These are phyloP conservation scores for Catostomus latipinnis DNA, from an alignment of 2,797 vertebrate species.

Conservation along the genomic window DNA sequence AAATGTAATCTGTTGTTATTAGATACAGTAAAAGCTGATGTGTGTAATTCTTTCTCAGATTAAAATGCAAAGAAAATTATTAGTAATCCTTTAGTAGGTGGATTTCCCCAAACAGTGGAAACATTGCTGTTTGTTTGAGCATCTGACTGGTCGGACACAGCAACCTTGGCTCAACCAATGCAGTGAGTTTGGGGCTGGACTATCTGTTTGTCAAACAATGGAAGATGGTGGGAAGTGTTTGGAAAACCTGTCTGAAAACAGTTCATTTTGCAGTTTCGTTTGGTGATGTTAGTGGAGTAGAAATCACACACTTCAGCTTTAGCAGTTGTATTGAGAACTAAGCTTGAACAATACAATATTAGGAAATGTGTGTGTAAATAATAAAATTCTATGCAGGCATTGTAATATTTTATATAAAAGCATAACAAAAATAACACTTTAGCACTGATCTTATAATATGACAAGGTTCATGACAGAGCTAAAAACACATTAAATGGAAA, in stretches of 20 bases:
- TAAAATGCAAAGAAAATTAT: neutral
- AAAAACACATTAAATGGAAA: neutral
- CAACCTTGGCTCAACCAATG: neutral
- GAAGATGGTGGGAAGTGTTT: no score
- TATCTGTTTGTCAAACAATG: neutral
- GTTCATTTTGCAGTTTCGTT: no score
- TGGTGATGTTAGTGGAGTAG: neutral
- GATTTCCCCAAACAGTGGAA: no score
- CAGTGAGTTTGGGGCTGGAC: neutral
- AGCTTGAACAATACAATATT: constrained; percentile 21
- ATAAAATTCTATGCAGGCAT: neutral
- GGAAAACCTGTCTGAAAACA: no score
- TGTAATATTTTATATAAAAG: neutral
- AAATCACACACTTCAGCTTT: neutral
- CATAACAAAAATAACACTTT: constrained; percentile 1
- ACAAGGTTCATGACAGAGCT: constrained; percentile 17
- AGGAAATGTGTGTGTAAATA: constrained; percentile 20
- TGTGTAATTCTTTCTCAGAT: neutral
- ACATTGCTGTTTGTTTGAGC: no score
- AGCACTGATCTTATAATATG: constrained; percentile 11
- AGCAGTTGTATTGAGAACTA: constrained; percentile 58
- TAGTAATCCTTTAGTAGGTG: neutral
- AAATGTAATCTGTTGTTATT: neutral
- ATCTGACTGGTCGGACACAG: no score
- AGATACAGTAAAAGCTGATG: constrained; percentile 1